Base-by-base conservation (phyloP, 64 coral and sea anemone genomes). In the Exaiptasia diaphana region DNA sequence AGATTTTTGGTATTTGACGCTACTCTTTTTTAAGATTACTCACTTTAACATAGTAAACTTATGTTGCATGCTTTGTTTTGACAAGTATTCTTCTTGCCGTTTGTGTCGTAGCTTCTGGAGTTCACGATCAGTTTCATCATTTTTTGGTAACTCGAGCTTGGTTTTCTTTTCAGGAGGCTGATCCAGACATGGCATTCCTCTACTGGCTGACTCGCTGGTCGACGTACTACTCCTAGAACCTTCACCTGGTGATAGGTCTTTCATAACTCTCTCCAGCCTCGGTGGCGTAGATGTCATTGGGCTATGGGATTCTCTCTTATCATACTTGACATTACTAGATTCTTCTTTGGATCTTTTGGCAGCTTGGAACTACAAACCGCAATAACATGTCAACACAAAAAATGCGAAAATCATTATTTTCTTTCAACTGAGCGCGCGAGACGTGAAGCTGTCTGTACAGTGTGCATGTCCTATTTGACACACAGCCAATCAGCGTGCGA, bases 1-100 rank as follows among this genome's bases (percentile, higher is more conserved):
- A n/a, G n/a, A n/a, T n/a, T n/a, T n/a, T n/a, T n/a, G n/a, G n/a
- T n/a, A n/a, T n/a, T n/a, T n/a, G n/a, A n/a, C n/a, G n/a, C n/a
- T n/a, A n/a, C n/a, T n/a, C n/a, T n/a, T n/a, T n/a, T n/a, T n/a
- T n/a, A n/a, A n/a, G n/a, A 32, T 28, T 24, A 7, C 84, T 77
- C 67, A 87, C 84, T 78, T 87, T 2, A 55, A 87, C 73, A 78
- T 68, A 6, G 74, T 45, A 3, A 87, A 61, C 50, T 68, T 74
- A 4, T 78, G 84, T 14, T 68, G 21, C n/a, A 53, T 36, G 14
- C 50, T 87, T 26, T 87, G 84, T 18, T 53, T 68, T 38, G 43
- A 64, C 14, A 87, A 25, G 74, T 24, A 78, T 69, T 77, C 73
- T 34, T 87, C 83, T 41, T 86, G 70, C 41, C 46, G 36, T 28